Conservation (phyloP, 1,140 invertebrate genomes). For the Luehdorfia chinensis region DNA sequence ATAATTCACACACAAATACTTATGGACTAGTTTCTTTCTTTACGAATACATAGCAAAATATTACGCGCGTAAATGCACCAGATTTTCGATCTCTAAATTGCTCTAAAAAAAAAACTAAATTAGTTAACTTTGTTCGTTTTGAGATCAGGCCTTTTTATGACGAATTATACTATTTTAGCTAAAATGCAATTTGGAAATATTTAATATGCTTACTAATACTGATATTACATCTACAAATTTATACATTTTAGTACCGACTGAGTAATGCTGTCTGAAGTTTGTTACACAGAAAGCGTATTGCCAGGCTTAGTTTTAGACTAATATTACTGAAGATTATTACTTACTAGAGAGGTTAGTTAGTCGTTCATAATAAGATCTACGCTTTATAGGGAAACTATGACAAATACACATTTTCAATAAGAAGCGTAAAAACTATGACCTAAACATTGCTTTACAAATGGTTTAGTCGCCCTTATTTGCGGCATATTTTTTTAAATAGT, state of each 20-base stretch:
- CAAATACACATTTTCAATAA: too few species aligned
- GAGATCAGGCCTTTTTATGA: constrained; percentile 28
- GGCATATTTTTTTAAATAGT: too few species aligned
- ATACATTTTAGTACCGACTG: background rate
- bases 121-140: constrained; percentile 37
- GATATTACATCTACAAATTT: background rate
- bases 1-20: constrained; percentile 8
- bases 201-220: background rate
- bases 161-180: constrained; percentile 14
- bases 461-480: too few species aligned
- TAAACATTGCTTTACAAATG: too few species aligned
- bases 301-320: too few species aligned
- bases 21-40: constrained; percentile 10
- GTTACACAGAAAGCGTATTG: background rate
- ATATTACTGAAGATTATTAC: too few species aligned
- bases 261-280: background rate
- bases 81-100: constrained; percentile 7
- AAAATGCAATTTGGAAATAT: constrained; percentile 13
- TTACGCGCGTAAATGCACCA: constrained; percentile 9
- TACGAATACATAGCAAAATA: constrained; percentile 12
- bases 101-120: constrained; percentile 27
- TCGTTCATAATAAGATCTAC: too few species aligned
- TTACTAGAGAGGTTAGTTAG: too few species aligned
- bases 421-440: too few species aligned
- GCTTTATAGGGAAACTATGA: too few species aligned